Evolutionary conservation across 2,113 vertebrate genomes (phyloP).

Genomic region (Anseranas semipalmata): DNA sequence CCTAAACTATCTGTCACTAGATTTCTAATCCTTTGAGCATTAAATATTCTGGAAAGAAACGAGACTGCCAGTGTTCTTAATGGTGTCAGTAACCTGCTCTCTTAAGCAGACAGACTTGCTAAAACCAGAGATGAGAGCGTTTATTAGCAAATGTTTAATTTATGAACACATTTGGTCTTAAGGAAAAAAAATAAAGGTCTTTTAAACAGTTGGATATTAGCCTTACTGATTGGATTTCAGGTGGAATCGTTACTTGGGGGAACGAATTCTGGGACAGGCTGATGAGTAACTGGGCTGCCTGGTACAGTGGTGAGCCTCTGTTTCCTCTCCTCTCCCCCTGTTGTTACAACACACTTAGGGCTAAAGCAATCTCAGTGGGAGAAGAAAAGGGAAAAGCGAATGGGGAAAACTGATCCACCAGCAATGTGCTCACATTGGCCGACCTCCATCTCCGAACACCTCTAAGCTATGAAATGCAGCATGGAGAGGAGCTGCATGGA

Average conservation of each 20-base stretch:
- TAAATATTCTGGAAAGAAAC: neutral
- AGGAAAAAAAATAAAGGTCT: neutral
- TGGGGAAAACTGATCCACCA: neutral
- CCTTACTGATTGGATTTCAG: neutral
- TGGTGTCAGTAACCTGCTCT: neutral
- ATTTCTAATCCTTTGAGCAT: neutral
- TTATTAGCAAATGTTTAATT: conserved; percentile 12
- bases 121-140: neutral
- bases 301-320: neutral
- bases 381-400: neutral
- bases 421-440: neutral
- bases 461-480: neutral
- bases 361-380: neutral
- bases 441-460: neutral
- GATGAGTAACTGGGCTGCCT: neutral
- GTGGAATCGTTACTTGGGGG: neutral
- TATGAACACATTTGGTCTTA: neutral
- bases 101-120: neutral
- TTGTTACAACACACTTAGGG: neutral
- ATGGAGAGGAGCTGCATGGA: neutral
- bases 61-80: neutral
- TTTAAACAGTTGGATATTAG: neutral
- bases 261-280: neutral
- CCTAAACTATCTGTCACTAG: neutral
- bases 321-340: neutral